Evolutionary conservation across 2,113 vertebrate genomes (phyloP).

Genomic region (Leptobrachium leishanense): DNA sequence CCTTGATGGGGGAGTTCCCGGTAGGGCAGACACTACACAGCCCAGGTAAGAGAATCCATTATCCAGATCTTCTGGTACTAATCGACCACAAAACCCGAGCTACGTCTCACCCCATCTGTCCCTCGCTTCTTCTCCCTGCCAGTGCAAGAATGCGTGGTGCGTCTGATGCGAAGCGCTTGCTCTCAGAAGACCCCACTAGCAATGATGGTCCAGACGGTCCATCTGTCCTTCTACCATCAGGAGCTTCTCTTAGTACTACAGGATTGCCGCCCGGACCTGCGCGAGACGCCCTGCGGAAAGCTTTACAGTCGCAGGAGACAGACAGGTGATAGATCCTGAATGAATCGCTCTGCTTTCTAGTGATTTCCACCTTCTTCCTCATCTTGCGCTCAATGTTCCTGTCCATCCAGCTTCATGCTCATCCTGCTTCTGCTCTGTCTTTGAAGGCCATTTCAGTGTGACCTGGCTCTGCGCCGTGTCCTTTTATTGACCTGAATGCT

Average conservation of each 20-base stretch:
- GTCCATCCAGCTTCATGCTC: neutral
- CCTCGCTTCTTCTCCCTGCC: neutral
- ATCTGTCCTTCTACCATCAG: conserved; percentile 77
- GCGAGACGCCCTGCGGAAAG: conserved; percentile 82
- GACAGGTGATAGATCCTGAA: conserved; percentile 69
- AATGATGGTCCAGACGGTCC: conserved; percentile 84
- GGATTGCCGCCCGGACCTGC: conserved; percentile 78
- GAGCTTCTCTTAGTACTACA: conserved; percentile 75
- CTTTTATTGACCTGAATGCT: too few species aligned
- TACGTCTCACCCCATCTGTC: neutral
- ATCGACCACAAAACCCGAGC: neutral
- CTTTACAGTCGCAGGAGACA: conserved; percentile 80
- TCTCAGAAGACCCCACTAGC: conserved; percentile 59
- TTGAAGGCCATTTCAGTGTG: too few species aligned
- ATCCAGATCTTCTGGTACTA: neutral
- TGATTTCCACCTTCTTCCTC: neutral
- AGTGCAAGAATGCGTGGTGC: conserved; percentile 83
- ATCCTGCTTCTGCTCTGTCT: too few species aligned
- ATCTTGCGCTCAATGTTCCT: neutral
- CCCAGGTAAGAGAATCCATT: conserved; percentile 67
- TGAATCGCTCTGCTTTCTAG: neutral
- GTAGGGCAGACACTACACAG: conserved; percentile 70
- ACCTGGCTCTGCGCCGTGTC: too few species aligned
- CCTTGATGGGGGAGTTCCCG: conserved; percentile 57
- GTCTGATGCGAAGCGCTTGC: conserved; percentile 65